A percentile compares a stretch with the other conserved stretches of the same genome.
Conservation (phyloP, 2,888 invertebrate species). For the Erebia ligea region DNA sequence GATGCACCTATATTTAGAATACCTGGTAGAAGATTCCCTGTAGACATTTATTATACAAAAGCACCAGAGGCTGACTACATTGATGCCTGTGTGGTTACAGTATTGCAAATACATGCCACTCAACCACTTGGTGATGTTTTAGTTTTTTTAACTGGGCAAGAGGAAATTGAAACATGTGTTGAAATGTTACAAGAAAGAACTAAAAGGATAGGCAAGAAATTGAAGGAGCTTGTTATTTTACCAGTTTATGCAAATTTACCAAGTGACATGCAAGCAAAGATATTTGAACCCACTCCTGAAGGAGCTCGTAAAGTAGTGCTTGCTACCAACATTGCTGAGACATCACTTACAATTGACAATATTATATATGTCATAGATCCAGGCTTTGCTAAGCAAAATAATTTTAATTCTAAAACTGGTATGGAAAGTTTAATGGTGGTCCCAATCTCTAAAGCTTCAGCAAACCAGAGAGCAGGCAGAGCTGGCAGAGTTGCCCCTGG, state of each 20-base stretch:
- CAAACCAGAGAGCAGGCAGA: constrained; percentile 98
- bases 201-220: constrained; percentile 95
- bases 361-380: constrained; percentile 99
- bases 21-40: constrained; percentile 98
- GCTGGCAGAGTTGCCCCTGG: constrained; percentile 98
- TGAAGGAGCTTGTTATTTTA: constrained; percentile 94
- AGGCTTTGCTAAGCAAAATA: constrained; percentile 99
- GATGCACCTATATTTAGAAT: constrained; percentile 99
- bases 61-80: constrained; percentile 99
- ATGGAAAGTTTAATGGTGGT: constrained; percentile 99
- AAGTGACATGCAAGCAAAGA: constrained; percentile 99
- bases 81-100: constrained; percentile 98
- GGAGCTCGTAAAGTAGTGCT: constrained; percentile 98
- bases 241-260: constrained; percentile 99
- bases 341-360: constrained; percentile 99
- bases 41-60: constrained; percentile 99
- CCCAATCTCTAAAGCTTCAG: constrained; percentile 99
- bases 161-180: constrained; percentile 95
- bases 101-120: constrained; percentile 98
- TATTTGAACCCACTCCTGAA: constrained; percentile 98
- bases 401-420: constrained; percentile 98
- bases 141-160: constrained; percentile 97
- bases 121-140: constrained; percentile 98
- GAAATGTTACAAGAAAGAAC: constrained; percentile 95
- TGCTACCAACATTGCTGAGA: constrained; percentile 99